Evolutionary conservation across 30 jellyfish, hydroid and myxozoan species (phyloP).

Genomic region (Aurelia coerulea): DNA sequence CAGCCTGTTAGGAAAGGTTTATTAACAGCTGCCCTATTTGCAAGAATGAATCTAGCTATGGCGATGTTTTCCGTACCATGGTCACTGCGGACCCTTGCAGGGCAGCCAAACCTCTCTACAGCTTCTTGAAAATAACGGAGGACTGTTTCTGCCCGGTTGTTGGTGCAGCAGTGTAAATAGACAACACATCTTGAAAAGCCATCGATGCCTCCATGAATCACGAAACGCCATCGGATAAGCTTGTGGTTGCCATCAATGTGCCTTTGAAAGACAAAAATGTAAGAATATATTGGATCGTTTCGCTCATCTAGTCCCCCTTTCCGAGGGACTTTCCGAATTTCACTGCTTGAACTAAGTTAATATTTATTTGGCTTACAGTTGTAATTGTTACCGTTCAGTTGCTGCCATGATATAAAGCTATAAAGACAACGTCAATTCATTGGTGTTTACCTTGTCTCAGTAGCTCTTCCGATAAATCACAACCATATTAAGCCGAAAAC

Average conservation of each 20-base stretch:
- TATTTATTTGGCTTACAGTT: no score
- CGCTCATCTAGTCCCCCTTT: no score
- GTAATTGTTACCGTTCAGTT: no score
- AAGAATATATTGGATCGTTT: background rate
- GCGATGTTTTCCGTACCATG: constrained; percentile 48
- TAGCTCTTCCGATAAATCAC: no score
- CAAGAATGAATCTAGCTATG: constrained; percentile 34
- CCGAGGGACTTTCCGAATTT: no score
- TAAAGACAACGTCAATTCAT: no score
- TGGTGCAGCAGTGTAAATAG: constrained; percentile 5
- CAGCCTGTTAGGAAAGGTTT: no score
- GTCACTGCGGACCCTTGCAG: constrained; percentile 31
- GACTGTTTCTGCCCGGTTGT: constrained; percentile 43
- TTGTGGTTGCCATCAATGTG: constrained; percentile 32
- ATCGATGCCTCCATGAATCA: background rate
- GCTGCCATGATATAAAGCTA: no score
- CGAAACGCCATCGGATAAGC: constrained; percentile 45
- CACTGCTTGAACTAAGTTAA: no score
- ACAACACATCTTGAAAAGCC: constrained; percentile 13
- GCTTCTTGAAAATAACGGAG: constrained; percentile 22
- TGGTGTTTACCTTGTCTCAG: no score
- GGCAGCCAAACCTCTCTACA: constrained; percentile 32
- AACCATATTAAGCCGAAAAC: no score
- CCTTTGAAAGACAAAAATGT: background rate
- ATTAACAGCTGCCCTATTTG: background rate